Evolutionary conservation across 2,888 invertebrate species (phyloP), one percentile per base, ranked within the genome.

Genomic region (Synergus gifuensis): DNA sequence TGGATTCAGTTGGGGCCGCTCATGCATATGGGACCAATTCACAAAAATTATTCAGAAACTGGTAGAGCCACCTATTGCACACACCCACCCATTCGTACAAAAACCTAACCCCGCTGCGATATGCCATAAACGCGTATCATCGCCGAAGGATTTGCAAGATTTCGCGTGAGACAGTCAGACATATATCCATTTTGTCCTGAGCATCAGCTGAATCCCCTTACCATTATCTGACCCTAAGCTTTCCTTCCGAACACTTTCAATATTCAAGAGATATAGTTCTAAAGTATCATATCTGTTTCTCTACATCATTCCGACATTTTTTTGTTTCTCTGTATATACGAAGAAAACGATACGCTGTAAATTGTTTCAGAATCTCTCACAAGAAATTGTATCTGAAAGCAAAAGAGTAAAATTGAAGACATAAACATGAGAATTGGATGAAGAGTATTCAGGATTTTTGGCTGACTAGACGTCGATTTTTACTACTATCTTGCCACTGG

Each of bases 91-190:
- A 82, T 80, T 79, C 80, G 79, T 79, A 78, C 77, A 73, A 77
- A 79, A 82, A 82, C 81, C 69, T 80, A 82, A 81, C 82, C 78
- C 79, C 73, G 28, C 62, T 42, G 67, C 82, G 79, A 83, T 84
- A 84, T 83, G 78, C 82, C 84, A 85, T 86, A 84, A 86, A 84
- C 83, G 86, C 83, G 82, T 83, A 83, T 86, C 86, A 84, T 85
- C 84, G 86, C 85, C 84, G 83, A 83, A 85, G 85, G 86, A 86
- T 86, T 86, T 85, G 81, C 79, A 79, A 85, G 85, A 83, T 85
- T 84, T 83, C 76, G 78, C 78, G 67, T 76, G 78, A 82, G 80
- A 76, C 80, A 81, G 79, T 81, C 82, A 82, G 83, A 82, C 76
- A 82, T 82, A 79, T 63, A 67, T 82, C 22, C 46, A 64, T 76